These are phyloP conservation scores for Anolis apletophallus DNA, from an alignment of 2,797 vertebrate species.

Conservation along the genomic window DNA sequence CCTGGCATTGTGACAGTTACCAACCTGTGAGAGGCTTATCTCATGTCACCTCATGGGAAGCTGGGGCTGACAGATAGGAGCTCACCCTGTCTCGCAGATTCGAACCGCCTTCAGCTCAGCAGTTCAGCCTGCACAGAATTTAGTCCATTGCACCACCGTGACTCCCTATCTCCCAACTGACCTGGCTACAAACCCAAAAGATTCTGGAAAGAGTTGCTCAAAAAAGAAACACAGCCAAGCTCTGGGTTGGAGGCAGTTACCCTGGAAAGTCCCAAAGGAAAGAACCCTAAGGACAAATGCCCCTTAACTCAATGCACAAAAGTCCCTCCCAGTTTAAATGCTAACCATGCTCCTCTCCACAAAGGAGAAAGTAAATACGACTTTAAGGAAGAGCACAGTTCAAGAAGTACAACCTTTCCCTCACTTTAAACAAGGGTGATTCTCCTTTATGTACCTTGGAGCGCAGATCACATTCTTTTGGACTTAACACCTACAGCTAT, in stretches of 20 bases:
- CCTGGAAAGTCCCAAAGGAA: background rate
- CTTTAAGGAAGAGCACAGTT: background rate
- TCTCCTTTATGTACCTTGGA: background rate
- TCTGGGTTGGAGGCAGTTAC: background rate
- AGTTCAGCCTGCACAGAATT: too few species aligned
- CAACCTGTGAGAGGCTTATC: too few species aligned
- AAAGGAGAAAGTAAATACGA: slow-evolving; percentile 17
- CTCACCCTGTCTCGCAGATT: too few species aligned
- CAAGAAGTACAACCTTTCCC: background rate
- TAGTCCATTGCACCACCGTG: too few species aligned
- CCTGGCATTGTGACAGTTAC: too few species aligned
- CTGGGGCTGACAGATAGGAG: too few species aligned
- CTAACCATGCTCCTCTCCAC: background rate
- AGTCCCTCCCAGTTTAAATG: background rate
- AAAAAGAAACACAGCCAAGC: too few species aligned
- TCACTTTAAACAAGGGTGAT: slow-evolving; percentile 46
- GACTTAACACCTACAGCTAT: background rate
- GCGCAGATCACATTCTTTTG: slow-evolving; percentile 27
- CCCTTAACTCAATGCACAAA: background rate
- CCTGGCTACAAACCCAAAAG: too few species aligned
- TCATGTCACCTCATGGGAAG: too few species aligned
- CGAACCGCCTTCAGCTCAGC: too few species aligned
- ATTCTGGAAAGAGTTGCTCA: too few species aligned
- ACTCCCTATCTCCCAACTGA: too few species aligned
- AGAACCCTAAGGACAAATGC: background rate